phyloP scores from a whole-genome alignment of 1,140 invertebrate genomes.

The Magallana gigas region DNA sequence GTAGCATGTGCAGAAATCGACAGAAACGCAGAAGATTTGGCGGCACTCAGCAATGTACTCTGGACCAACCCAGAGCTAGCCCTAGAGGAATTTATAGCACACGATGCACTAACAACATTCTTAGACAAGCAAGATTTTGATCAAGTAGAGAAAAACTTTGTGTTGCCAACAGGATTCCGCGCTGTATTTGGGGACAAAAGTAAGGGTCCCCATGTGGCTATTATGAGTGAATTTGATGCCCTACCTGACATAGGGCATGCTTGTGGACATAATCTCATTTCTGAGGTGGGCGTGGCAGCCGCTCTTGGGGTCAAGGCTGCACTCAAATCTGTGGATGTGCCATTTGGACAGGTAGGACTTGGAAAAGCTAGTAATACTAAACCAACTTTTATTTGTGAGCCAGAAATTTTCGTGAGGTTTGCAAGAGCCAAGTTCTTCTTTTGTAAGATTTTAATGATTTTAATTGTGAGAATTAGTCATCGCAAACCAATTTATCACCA shows the following conservation, averaged over 20 bases:
- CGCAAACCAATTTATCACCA: no score
- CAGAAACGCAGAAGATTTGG: slow-evolving; percentile 7
- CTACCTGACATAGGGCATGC: slow-evolving; percentile 76
- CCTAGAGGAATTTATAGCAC: slow-evolving; percentile 65
- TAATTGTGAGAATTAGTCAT: no score
- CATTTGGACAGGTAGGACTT: slow-evolving; percentile 56
- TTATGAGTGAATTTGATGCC: slow-evolving; percentile 77
- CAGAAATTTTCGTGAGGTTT: no score
- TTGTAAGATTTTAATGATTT: no score
- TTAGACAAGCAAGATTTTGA: slow-evolving; percentile 68
- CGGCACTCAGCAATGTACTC: slow-evolving; percentile 48
- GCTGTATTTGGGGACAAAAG: slow-evolving; percentile 56
- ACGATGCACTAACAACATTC: slow-evolving; percentile 63
- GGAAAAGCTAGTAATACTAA: no score
- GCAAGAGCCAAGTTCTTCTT: no score
- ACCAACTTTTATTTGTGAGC: no score
- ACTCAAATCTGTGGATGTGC: slow-evolving; percentile 55
- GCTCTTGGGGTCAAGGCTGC: slow-evolving; percentile 69
- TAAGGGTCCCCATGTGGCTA: slow-evolving; percentile 65
- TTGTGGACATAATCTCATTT: slow-evolving; percentile 77
- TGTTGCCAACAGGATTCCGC: slow-evolving; percentile 65
- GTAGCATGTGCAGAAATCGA: slow-evolving; percentile 35
- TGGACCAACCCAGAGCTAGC: slow-evolving; percentile 68
- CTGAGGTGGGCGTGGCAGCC: slow-evolving; percentile 73
- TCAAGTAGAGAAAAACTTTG: slow-evolving; percentile 60